Base-by-base conservation (phyloP, 1,140 invertebrate genomes). In the Drosophila teissieri region DNA sequence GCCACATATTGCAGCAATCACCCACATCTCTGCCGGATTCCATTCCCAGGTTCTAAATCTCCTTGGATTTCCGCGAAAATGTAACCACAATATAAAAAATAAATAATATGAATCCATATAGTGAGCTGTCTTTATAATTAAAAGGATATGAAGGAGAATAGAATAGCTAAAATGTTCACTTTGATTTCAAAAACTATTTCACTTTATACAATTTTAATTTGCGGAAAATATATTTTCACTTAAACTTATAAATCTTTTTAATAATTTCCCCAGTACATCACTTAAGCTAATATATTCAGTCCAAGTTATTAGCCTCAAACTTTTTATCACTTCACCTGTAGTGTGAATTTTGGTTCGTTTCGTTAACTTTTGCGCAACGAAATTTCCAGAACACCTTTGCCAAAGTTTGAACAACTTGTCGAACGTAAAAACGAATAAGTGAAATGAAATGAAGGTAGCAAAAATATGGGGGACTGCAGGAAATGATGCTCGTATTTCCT, bases 371-470 rank as follows among this genome's bases (percentile, higher is more conserved):
- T 17, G 4, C 11, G 34, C 67, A 69, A 70, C 56, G 64, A 52
- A 61, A 52, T 75, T 42, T 48, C 8, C 46, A 51, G 72, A 76
- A 73, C 69, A 73, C 69, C 67, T 72, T 73, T 51, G 42, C 17
- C 19, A 40, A 74, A 61, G 40, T 64, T 61, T 46, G 11, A 49
- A 54, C 56, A 74, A 74, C 34, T 73, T 73, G 40, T 48, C 56
- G 39, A 46, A 55, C 14, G 37, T 3, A 27, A 48, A 48, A 39
- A 48, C 11, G 39, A 65, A 55, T 22, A 34, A 54, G 46, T 22
- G 34, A 54, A 68, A 68, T 34, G 4, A 54, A 61, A 64, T 49
- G 44, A 49, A 65, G 34, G 24, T 27, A 55, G 31, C 22, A 2
- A 46, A 62, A 63, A 63, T 31, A 36, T 8, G 24, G 27, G 11